Base-by-base conservation (phyloP, 1,140 invertebrate species). In the Colletes gigas region DNA sequence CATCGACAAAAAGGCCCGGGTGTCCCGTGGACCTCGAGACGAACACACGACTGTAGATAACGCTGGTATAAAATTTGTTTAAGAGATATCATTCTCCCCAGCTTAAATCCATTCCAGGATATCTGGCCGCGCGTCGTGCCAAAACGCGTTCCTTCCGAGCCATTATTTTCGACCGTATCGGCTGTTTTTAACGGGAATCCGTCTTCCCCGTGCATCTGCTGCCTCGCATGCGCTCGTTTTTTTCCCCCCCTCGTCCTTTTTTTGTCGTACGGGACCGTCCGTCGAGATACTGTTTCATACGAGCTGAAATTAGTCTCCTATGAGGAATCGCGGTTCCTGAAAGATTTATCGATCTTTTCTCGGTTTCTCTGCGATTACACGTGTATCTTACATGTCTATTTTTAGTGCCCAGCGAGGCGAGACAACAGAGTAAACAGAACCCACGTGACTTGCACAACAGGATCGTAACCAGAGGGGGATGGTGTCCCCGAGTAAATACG, bases 141-240 rank as follows among this genome's bases (percentile, higher is more conserved):
- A 80, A 75, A 80, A 67, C 14, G n/a, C 63, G 19, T 54, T 41
- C 21, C 55, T 62, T 54, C 63, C 63, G 44, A 17, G 52, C 71
- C 72, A 74, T 80, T 75, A 75, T 80, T 80, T 80, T 30, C 44
- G 9, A 68, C 71, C 62, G 54, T 80, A 80, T 75, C 72, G n/a
- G 21, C 21, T 39, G 54, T 74, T 75, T 80, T 67, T 67, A 75
- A 75, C 63, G 47, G 63, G 71, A 67, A 75, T 75, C 21, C 62
- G 47, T 75, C 63, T 65, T 54, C 30, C 10, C 4, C 60, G 60
- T 30, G 60, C 60, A 73, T 73, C 70, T 73, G 52, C 67, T 71
- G 44, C 60, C 50, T 60, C 10, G 19, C 41, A 21, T 52, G 21
- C 0, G 19, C 1, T 47, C 4, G 21, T 57, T 52, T 8, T 50